Evolutionary conservation across 2,797 vertebrate genomes (phyloP).

Genomic region (Lycodopsis pacificus): DNA sequence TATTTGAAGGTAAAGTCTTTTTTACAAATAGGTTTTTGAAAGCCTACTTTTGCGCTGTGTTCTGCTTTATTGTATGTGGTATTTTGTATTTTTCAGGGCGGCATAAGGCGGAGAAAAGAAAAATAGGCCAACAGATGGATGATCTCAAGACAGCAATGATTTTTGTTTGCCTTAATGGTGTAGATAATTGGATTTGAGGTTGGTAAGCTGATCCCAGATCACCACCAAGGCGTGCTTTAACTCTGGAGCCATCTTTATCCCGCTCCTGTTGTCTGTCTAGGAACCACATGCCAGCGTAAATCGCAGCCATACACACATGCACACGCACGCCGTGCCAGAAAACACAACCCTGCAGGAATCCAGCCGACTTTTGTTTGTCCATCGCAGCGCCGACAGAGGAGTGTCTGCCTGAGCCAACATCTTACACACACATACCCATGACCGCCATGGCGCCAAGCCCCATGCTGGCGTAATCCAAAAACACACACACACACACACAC

Average conservation of each 20-base stretch:
- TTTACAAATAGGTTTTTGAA: constrained; percentile 24
- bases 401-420: constrained; percentile 75
- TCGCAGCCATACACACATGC: constrained; percentile 23
- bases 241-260: constrained; percentile 78
- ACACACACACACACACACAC: constrained; percentile 63
- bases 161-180: constrained; percentile 60
- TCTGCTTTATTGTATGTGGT: constrained; percentile 10
- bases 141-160: constrained; percentile 36
- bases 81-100: constrained; percentile 9
- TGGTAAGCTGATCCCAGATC: constrained; percentile 73
- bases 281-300: constrained; percentile 63
- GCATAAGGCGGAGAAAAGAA: not conserved
- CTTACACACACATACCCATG: constrained; percentile 59
- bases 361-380: constrained; percentile 75
- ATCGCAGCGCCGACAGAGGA: constrained; percentile 60
- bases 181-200: constrained; percentile 73
- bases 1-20: constrained; percentile 4
- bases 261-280: constrained; percentile 69
- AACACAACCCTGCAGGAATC: constrained; percentile 69
- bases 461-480: constrained; percentile 63
- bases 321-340: constrained; percentile 45
- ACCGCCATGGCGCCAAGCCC: constrained; percentile 66
- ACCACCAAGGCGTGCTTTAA: constrained; percentile 66
- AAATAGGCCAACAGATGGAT: constrained; percentile 61
- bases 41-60: not conserved